Evolutionary conservation across 2,888 invertebrate genomes (phyloP).

Genomic region (Cordilura impudica): DNA sequence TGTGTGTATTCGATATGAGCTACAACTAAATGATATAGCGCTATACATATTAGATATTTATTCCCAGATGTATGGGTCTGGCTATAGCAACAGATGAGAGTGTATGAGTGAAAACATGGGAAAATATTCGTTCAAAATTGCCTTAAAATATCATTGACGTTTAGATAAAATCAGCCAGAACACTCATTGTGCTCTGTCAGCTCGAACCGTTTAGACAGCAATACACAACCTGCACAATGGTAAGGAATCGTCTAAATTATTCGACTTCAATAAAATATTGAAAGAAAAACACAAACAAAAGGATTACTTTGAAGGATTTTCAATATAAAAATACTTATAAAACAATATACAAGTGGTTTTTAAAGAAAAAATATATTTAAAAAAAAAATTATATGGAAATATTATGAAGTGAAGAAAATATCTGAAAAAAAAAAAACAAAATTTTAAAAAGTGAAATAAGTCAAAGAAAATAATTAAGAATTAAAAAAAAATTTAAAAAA

Average conservation of each 20-base stretch:
- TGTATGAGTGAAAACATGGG: conserved; percentile 64
- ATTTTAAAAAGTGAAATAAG: conserved; percentile 22
- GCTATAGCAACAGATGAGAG: neutral
- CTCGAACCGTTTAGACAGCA: conserved; percentile 78
- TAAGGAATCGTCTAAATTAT: conserved; percentile 70
- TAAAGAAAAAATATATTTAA: conserved; percentile 10
- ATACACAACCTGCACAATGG: conserved; percentile 76
- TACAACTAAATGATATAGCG: conserved; percentile 4
- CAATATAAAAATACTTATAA: conserved; percentile 58
- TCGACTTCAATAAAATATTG: conserved; percentile 39
- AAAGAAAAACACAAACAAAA: conserved; percentile 44
- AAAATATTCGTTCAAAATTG: conserved; percentile 69
- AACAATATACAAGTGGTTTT: conserved; percentile 32
- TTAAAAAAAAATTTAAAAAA: conserved; percentile 3
- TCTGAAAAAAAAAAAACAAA: conserved; percentile 11
- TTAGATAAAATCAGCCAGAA: conserved; percentile 75
- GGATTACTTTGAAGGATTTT: conserved; percentile 61
- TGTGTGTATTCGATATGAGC: conserved; percentile 47
- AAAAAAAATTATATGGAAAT: conserved; percentile 35
- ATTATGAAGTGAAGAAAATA: too few relatives aligned
- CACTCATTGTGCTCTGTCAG: conserved; percentile 78
- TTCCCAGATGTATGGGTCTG: conserved; percentile 16
- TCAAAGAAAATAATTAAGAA: neutral
- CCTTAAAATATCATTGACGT: conserved; percentile 75
- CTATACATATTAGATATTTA: conserved; percentile 1